Evolutionary conservation across 2,888 invertebrate species (phyloP), one percentile per base, ranked within the genome.

Genomic region (Timandra comae): DNA sequence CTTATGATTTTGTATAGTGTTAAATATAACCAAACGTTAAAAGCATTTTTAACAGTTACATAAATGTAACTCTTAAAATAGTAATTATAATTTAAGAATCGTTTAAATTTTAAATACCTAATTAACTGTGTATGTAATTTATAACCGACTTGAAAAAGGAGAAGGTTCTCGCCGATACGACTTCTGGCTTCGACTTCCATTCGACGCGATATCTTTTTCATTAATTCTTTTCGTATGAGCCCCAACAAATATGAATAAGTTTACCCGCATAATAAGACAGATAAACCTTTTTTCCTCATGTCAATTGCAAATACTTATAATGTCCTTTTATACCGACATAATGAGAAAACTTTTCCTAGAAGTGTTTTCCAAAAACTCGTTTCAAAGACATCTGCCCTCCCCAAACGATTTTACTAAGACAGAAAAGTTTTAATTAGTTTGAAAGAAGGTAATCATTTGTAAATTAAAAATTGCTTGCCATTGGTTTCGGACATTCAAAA

Each of bases 341-440:
- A 47, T 44, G 42, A 42, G 40, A 44, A 47, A 47, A 47, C 38
- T 47, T 43, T 7, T 24, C 23, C 26, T 10, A 12, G 29, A 40
- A 38, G 40, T 32, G 38, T 31, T 34, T 39, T 46, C 35, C 30
- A 43, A 40, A 33, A 32, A 31, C 30, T 33, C 29, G 30, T 33
- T 33, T 23, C 12, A 30, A 35, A 41, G 29, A 41, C 39, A 38
- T 43, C 41, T 38, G 43, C 26, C 38, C 37, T 37, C 32, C 27
- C 22, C 31, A 30, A 38, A 36, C 30, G 31, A 35, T 33, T 33
- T 28, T 19, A 30, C 31, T 22, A 35, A 30, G 23, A 40, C 26
- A 10, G 19, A 33, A 35, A 44, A 43, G 27, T 41, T 44, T 42
- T 38, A 41, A 47, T 44, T 42, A 36, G 36, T 42, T 43, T 32